A percentile compares a stretch with the other conserved stretches of the same genome.
Conservation (phyloP, 2,113 vertebrate genomes). For the Pelmatolapia mariae region DNA sequence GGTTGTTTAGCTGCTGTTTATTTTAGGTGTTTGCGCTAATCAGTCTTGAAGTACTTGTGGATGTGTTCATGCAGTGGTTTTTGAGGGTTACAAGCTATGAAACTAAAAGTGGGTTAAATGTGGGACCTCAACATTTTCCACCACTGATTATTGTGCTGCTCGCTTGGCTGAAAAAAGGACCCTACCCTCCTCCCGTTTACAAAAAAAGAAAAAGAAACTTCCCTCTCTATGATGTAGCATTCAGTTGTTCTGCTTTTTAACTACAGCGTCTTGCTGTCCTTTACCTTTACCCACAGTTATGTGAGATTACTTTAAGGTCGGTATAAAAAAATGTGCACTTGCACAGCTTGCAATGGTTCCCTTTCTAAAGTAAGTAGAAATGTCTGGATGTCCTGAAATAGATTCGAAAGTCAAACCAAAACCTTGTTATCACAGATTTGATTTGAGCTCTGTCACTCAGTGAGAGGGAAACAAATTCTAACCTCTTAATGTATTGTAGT, state of each 20-base stretch:
- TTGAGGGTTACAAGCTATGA: neutral
- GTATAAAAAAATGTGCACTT: neutral
- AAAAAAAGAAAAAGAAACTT: neutral
- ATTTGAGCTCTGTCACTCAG: neutral
- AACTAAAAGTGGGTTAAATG: conserved; percentile 25
- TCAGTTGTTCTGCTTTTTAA: conserved; percentile 29
- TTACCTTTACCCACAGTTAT: neutral
- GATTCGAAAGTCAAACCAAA: neutral
- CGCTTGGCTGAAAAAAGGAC: neutral
- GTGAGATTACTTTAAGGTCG: neutral
- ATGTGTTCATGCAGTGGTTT: neutral
- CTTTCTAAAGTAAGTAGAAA: neutral
- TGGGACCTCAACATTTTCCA: neutral
- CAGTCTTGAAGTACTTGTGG: neutral
- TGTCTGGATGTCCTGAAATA: neutral
- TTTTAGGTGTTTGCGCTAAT: neutral
- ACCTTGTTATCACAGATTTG: neutral
- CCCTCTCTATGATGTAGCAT: neutral
- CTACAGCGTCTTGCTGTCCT: neutral
- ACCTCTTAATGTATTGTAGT: neutral
- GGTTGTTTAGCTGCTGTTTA: neutral
- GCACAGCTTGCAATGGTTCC: neutral
- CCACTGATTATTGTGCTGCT: neutral
- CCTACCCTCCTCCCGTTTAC: neutral
- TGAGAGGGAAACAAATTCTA: neutral